phyloP scores from a whole-genome alignment of 2,797 vertebrate species.

The Malacoctenus gilli region DNA sequence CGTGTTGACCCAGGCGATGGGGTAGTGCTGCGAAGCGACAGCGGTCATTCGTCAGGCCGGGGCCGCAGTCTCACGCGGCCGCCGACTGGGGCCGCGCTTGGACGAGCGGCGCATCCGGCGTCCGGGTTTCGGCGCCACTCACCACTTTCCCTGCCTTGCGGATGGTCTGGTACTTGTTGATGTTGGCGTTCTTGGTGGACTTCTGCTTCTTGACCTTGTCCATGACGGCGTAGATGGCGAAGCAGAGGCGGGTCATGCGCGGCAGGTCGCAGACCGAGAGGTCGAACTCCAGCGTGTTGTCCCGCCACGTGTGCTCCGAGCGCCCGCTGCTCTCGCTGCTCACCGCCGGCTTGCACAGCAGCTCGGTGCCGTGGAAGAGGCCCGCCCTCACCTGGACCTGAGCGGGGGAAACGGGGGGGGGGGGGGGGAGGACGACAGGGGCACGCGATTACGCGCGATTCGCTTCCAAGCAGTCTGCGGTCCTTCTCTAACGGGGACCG shows the following conservation, averaged over 20 bases:
- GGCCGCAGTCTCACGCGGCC: too few relatives aligned
- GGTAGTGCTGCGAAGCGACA: conserved; percentile 86
- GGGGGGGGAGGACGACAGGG: too few relatives aligned
- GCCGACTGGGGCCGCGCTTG: too few relatives aligned
- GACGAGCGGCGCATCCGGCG: too few relatives aligned
- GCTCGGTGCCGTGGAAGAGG: conserved; percentile 95
- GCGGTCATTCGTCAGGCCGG: neutral
- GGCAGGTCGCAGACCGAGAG: conserved; percentile 91
- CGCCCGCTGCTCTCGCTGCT: conserved; percentile 91
- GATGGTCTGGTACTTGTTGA: conserved; percentile 95
- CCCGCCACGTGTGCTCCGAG: conserved; percentile 90
- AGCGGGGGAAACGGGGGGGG: neutral
- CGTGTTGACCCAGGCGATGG: conserved; percentile 98
- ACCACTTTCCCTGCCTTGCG: conserved; percentile 81
- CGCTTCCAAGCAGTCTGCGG: too few relatives aligned
- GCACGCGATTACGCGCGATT: too few relatives aligned
- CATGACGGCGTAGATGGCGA: conserved; percentile 94
- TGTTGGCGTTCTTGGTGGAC: conserved; percentile 89
- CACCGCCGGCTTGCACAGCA: conserved; percentile 91
- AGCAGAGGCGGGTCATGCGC: conserved; percentile 97
- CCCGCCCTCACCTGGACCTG: conserved; percentile 97
- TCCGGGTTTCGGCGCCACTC: too few relatives aligned
- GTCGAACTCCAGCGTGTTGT: conserved; percentile 91
- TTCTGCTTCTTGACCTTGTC: conserved; percentile 97
- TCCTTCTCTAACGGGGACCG: too few relatives aligned